Evolutionary conservation across 2,113 vertebrate genomes (phyloP), one percentile per base, ranked within the genome.

Genomic region (Rhinogobius similis): DNA sequence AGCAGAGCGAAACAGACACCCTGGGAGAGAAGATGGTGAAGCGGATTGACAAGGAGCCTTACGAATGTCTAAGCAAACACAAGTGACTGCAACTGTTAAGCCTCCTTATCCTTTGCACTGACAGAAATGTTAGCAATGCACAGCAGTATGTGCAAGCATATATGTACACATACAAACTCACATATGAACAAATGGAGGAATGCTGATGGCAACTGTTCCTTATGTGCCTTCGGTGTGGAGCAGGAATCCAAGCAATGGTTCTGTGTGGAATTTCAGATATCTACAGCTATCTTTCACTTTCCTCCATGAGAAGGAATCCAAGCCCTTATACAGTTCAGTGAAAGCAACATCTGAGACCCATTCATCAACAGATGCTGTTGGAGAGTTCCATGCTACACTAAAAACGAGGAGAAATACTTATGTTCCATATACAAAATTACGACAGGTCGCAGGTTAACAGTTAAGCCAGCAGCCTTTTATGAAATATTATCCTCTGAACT

Each of bases 271-370:
- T 89, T 85, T 77, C 68, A 87, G 76, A 82, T 83, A 83, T 87
- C 82, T 79, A 50, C 58, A 77, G 79, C 84, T 67, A 90, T 92
- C 67, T 75, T 85, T 88, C 84, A 86, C 86, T 90, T 88, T 87
- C 82, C 85, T 88, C 81, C 81, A 82, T 20, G 77, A 18, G 59
- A n/a, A 85, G 79, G 84, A 87, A 82, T 89, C 79, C 70, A 2
- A 73, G 75, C 68, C 69, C 76, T 72, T 62, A 50, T 50, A 62
- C 76, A 55, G 58, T 79, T 87, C 78, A 24, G 68, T 72, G 64
- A 80, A 72, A 77, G 78, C 62, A 10, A 78, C 88, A 89, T 89
- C 75, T 87, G 86, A 90, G 80, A 74, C 43, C 23, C 77, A 84
- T 90, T 84, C 73, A 76, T 89, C 83, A 81, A 62, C 62, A 23